Base-by-base conservation (phyloP, 2,797 vertebrate species). In the Pangasius sanitwongsei region DNA sequence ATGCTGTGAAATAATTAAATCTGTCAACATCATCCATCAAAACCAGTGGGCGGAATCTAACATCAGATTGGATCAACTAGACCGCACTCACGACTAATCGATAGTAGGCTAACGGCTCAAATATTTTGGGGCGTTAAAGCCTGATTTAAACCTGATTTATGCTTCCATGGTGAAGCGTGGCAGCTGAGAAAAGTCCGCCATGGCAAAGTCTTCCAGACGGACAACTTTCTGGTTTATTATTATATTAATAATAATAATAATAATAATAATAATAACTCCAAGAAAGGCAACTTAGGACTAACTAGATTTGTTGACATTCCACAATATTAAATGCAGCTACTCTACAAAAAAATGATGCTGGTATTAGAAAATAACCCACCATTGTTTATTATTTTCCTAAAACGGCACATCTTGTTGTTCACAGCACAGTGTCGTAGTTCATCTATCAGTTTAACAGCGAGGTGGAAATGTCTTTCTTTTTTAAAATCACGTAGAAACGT, bases 1-100 rank as follows among this genome's bases (percentile, higher is more conserved):
- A 4, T 48, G 82, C 61, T 16, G 82, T 0, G 82, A 83, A 83
- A 83, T n/a, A 65, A 65, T 67, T 65, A 65, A 83, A 83, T 20
- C 25, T 0, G 37, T 83, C 41, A 83, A 83, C 59, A 65, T 16
- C 81, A 48, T 65, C 25, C 37, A n/a, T 83, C 81, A 83, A 48
- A 65, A 28, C 34, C 59, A 65, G 37, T 63, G 37, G 34, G 34
- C 9, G 37, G 59, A 83, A n/a, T 28, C 81, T n/a, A 44, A 48
- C 59, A 7, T 63, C 11, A 34, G 78, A 59, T 6, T 81, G 57
- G 80, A 44, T 41, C 34, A 6, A 3, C 20, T 16, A 61, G 80
- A 61, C 57, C 34, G 57, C 9, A 12, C 80, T 83, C 57, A 0
- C 34, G 11, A 1, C 23, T 61, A 63, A 63, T 83, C 57, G 80